Conservation (phyloP, 2,888 invertebrate genomes). For the Leptinotarsa haldemani region DNA sequence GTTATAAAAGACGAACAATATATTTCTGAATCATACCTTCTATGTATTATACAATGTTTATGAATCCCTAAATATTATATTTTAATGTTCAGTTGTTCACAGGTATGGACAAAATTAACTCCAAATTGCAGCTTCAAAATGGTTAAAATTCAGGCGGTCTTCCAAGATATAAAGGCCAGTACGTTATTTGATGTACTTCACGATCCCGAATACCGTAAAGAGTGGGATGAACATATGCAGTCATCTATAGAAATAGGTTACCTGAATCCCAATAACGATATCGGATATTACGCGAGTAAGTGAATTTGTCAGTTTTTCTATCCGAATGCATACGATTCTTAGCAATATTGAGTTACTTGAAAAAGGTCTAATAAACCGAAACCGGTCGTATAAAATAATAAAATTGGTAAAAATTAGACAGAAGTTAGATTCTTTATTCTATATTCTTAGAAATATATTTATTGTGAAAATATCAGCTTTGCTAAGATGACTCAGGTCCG, state of each 20-base stretch:
- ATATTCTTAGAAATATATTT: too few relatives aligned
- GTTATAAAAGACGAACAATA: too few relatives aligned
- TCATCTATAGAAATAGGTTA: slow-evolving; percentile 88
- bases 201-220: slow-evolving; percentile 87
- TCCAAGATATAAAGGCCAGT: slow-evolving; percentile 79
- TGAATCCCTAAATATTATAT: not conserved
- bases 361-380: too few relatives aligned
- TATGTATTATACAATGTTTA: too few relatives aligned
- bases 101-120: slow-evolving; percentile 74
- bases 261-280: slow-evolving; percentile 92
- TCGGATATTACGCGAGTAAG: slow-evolving; percentile 91
- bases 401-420: too few relatives aligned
- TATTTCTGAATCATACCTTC: too few relatives aligned
- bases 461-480: too few relatives aligned
- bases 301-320: slow-evolving; percentile 45
- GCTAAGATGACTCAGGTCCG: too few relatives aligned
- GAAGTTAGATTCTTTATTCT: too few relatives aligned
- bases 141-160: slow-evolving; percentile 76
- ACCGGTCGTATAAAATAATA: too few relatives aligned
- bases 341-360: too few relatives aligned
- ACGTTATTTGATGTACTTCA: slow-evolving; percentile 90
- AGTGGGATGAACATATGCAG: slow-evolving; percentile 93
- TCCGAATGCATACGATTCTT: too few relatives aligned
- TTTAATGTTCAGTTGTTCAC: slow-evolving; percentile 17
- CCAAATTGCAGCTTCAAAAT: slow-evolving; percentile 73